phyloP scores from a whole-genome alignment of 2,888 invertebrate genomes.

The Nasonia oneida region DNA sequence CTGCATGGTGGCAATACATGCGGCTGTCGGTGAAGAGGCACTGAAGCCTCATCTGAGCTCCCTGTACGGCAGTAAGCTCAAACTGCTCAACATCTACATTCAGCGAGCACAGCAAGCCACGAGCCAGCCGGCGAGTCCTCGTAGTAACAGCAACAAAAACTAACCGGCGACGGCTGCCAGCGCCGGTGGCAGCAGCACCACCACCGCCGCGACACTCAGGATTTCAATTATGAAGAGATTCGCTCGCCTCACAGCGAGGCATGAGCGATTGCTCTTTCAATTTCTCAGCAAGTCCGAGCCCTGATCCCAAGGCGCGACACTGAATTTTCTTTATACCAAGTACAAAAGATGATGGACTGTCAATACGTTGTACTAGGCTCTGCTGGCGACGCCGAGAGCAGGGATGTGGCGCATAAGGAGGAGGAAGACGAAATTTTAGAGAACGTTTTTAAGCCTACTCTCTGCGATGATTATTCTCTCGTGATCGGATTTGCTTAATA shows the following conservation, averaged over 20 bases:
- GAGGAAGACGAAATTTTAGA: constrained; percentile 3
- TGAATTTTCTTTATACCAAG: constrained; percentile 9
- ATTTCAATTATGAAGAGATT: constrained; percentile 76
- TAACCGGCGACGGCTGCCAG: constrained; percentile 67
- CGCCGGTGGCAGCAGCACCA: constrained; percentile 55
- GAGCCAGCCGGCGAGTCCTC: constrained; percentile 79
- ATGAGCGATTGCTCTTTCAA: constrained; percentile 73
- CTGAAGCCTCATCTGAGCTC: constrained; percentile 90
- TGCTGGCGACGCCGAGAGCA: background rate
- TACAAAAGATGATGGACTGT: background rate
- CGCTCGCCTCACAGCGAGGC: constrained; percentile 73
- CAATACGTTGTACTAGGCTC: background rate
- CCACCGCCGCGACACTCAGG: constrained; percentile 73
- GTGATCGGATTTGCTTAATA: constrained; percentile 41
- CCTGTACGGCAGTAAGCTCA: constrained; percentile 94
- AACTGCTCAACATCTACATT: constrained; percentile 90
- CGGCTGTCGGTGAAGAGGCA: constrained; percentile 92
- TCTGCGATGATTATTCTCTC: constrained; percentile 23
- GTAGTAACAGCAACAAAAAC: constrained; percentile 74
- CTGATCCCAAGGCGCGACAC: constrained; percentile 55
- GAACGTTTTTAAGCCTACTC: constrained; percentile 41
- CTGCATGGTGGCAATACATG: constrained; percentile 97
- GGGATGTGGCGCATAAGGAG: background rate
- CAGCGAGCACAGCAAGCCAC: constrained; percentile 82
- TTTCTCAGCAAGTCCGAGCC: constrained; percentile 75